Evolutionary conservation across 1,140 invertebrate genomes (phyloP).

Genomic region (Globodera rostochiensis): DNA sequence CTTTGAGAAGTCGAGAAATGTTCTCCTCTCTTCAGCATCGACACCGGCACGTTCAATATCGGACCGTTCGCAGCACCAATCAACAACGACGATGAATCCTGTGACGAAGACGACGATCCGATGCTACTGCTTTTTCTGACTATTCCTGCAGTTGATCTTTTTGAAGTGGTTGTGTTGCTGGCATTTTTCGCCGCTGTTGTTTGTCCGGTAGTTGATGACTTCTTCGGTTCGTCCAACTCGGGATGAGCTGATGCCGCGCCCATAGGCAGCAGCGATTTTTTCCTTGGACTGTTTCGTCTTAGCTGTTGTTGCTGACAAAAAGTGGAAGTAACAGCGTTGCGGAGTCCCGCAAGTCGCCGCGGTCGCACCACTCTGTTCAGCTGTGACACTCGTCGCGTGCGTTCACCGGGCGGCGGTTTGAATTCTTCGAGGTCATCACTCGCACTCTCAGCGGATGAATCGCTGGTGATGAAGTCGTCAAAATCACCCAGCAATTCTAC

Average conservation of each 20-base stretch:
- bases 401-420: not conserved
- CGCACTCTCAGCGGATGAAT: not conserved
- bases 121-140: not conserved
- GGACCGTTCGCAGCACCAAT: not conserved
- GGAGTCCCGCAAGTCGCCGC: not conserved
- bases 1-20: not conserved
- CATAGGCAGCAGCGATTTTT: not conserved
- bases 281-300: not conserved
- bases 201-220: not conserved
- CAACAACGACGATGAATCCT: not conserved
- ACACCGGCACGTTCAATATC: too few relatives aligned
- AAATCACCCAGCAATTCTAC: not conserved
- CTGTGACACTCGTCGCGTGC: not conserved
- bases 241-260: not conserved
- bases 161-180: not conserved
- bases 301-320: not conserved
- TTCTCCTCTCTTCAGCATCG: not conserved
- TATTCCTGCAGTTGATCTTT: not conserved
- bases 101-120: not conserved
- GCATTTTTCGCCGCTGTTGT: not conserved
- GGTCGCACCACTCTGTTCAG: not conserved
- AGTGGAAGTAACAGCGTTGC: not conserved
- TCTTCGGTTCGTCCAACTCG: not conserved
- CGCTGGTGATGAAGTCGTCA: not conserved
- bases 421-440: not conserved